Conservation (phyloP, 2,113 vertebrate genomes). For the Scomber scombrus region DNA sequence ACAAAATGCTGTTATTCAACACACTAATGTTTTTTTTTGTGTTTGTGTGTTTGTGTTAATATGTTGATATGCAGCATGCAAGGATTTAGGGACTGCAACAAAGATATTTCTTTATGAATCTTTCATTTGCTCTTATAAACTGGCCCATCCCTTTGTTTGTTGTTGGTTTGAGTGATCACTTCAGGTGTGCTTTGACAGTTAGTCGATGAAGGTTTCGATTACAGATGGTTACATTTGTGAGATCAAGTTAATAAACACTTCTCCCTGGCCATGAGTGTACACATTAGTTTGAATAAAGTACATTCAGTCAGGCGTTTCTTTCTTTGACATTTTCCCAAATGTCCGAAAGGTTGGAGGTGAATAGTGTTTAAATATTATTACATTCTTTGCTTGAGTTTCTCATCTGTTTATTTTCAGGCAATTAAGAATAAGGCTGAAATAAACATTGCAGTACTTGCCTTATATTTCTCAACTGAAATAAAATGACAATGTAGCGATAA, state of each 20-base stretch:
- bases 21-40: slow-evolving; percentile 9
- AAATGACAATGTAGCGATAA: slow-evolving; percentile 85
- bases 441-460: slow-evolving; percentile 68
- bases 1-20: neutral
- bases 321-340: slow-evolving; percentile 85
- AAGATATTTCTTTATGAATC: neutral
- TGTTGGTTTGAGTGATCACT: slow-evolving; percentile 71
- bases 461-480: slow-evolving; percentile 75
- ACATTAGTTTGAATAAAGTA: slow-evolving; percentile 75
- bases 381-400: slow-evolving; percentile 64
- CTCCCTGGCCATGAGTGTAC: slow-evolving; percentile 50
- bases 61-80: slow-evolving; percentile 60
- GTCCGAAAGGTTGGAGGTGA: slow-evolving; percentile 79
- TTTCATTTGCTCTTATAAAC: slow-evolving; percentile 26
- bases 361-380: slow-evolving; percentile 69
- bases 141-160: slow-evolving; percentile 82
- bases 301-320: slow-evolving; percentile 78
- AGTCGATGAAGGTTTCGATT: slow-evolving; percentile 38
- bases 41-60: neutral
- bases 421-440: slow-evolving; percentile 73
- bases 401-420: slow-evolving; percentile 82
- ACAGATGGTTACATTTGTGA: slow-evolving; percentile 63
- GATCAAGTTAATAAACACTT: slow-evolving; percentile 60
- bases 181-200: slow-evolving; percentile 64
- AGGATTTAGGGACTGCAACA: slow-evolving; percentile 23